Percentiles rank a stretch among this genome's conserved stretches.
phyloP scores from a whole-genome alignment of 2,888 invertebrate genomes.

The Coelinius sp. region DNA sequence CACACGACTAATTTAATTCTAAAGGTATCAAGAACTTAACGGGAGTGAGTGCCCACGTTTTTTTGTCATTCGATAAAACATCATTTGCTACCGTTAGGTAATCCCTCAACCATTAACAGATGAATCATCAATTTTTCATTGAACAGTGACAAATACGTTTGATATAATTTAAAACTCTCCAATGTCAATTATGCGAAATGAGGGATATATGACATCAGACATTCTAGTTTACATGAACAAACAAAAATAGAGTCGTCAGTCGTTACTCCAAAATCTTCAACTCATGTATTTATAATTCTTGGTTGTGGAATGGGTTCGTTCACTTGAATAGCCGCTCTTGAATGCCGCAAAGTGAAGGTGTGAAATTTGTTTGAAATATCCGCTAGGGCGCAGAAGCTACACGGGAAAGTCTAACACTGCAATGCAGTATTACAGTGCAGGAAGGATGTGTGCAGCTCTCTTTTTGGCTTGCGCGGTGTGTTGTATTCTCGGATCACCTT shows the following conservation, averaged over 20 bases:
- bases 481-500: not conserved
- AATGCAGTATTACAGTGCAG: slow-evolving; percentile 15
- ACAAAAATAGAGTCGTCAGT: slow-evolving; percentile 3
- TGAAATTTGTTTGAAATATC: not conserved
- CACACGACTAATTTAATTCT: slow-evolving; percentile 1
- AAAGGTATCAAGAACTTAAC: slow-evolving; percentile 1
- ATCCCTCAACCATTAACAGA: slow-evolving; percentile 1
- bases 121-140: slow-evolving; percentile 4
- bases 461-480: not conserved
- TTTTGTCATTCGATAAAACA: not conserved
- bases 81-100: slow-evolving; percentile 13
- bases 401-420: not conserved
- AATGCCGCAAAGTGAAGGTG: not conserved
- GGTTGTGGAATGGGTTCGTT: slow-evolving; percentile 1
- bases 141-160: not conserved
- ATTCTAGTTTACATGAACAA: slow-evolving; percentile 1
- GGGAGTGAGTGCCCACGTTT: slow-evolving; percentile 4
- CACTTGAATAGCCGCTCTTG: not conserved
- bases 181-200: not conserved
- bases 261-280: not conserved
- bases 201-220: not conserved
- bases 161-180: not conserved
- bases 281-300: not conserved
- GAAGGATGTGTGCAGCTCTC: not conserved
- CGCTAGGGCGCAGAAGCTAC: slow-evolving; percentile 2